Conservation (phyloP, 2,797 vertebrate genomes). For the Graptemys geographica region DNA sequence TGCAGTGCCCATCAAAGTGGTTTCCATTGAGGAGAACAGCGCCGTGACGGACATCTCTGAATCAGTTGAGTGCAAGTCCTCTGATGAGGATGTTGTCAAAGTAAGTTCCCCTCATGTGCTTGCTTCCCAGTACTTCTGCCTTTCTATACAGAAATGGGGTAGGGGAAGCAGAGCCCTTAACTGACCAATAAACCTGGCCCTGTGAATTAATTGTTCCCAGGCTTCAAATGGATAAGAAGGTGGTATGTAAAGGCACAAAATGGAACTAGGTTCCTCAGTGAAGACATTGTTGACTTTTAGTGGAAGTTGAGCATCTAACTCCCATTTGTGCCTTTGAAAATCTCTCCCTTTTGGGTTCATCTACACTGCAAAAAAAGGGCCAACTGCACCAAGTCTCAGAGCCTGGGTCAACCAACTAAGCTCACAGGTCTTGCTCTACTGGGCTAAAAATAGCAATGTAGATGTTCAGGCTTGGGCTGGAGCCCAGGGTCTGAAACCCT, state of each 20-base stretch:
- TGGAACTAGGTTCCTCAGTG: neutral
- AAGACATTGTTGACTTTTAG: neutral
- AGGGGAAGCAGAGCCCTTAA: neutral
- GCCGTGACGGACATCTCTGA: constrained; percentile 92
- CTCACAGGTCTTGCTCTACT: neutral
- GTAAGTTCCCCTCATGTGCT: constrained; percentile 75
- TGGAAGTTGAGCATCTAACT: neutral
- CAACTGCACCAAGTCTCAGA: neutral
- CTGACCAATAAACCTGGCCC: neutral
- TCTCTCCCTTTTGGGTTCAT: neutral
- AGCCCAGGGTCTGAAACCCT: neutral
- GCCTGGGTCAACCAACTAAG: neutral
- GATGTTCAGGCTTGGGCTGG: neutral
- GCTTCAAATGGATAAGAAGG: neutral
- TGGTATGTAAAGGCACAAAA: neutral
- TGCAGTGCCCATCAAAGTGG: constrained; percentile 91
- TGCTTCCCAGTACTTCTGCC: neutral
- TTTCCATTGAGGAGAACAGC: constrained; percentile 88
- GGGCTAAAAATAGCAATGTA: neutral
- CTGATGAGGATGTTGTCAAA: constrained; percentile 93
- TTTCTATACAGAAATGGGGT: fast-evolving
- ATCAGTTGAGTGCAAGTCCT: constrained; percentile 88
- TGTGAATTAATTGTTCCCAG: neutral
- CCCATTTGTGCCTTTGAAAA: neutral
- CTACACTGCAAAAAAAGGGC: neutral